These are phyloP conservation scores for Papilio gigon DNA, from an alignment of 2,888 invertebrate species.

Conservation along the genomic window DNA sequence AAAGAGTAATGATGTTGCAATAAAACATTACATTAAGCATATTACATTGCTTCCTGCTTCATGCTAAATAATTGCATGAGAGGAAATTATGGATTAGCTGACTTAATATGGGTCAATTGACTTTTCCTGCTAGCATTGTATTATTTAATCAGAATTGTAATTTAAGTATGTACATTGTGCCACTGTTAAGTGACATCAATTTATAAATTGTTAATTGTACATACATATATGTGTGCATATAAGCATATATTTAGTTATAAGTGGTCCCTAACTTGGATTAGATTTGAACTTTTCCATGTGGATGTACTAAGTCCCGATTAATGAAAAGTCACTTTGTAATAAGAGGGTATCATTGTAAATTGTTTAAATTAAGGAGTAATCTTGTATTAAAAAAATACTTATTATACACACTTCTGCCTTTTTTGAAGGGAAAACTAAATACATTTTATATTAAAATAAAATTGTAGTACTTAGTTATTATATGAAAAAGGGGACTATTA, in stretches of 20 bases:
- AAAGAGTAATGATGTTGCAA: not conserved
- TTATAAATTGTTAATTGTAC: not conserved
- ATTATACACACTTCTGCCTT: too few species aligned
- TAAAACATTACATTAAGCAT: conserved; percentile 1
- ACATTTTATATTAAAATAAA: too few species aligned
- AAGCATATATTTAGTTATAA: not conserved
- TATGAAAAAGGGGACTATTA: too few species aligned
- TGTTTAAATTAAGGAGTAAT: too few species aligned
- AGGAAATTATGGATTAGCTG: conserved; percentile 36
- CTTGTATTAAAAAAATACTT: too few species aligned
- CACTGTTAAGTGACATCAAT: not conserved
- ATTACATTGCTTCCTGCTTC: conserved; percentile 3
- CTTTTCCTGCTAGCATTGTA: conserved; percentile 31
- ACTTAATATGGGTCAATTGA: conserved; percentile 29
- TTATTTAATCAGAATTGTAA: conserved; percentile 16
- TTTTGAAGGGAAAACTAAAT: too few species aligned
- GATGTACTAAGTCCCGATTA: too few species aligned
- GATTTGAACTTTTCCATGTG: too few species aligned
- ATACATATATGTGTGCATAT: not conserved
- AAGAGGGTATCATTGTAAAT: too few species aligned
- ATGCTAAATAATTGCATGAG: conserved; percentile 33
- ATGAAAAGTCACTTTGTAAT: too few species aligned
- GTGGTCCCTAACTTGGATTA: too few species aligned
- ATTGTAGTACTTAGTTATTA: too few species aligned
- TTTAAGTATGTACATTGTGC: not conserved